Evolutionary conservation across 2,888 invertebrate genomes (phyloP), one percentile per base, ranked within the genome.

Genomic region (Lamellibrachia columna): DNA sequence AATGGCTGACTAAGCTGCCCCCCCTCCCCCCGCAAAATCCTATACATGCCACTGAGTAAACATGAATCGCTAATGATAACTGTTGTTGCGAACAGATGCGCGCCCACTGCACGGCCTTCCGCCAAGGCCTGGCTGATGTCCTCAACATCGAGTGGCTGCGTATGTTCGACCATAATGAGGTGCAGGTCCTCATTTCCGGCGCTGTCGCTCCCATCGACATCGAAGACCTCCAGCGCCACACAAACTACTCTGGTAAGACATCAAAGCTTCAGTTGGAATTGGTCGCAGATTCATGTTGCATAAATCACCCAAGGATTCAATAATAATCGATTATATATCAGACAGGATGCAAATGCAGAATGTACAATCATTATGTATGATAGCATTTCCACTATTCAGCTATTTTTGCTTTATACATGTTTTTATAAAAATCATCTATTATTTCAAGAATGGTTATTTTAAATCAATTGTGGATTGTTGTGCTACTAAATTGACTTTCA

Each of bases 111-210:
- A 97, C 97, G 92, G 98, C 98, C 53, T 99, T 99, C 96, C 98
- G 98, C 93, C 97, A 98, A 95, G 99, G 99, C 0, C 97, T 99
- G 93, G 98, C 98, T 92, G 98, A 98, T 94, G 98, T 99, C 1
- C 97, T 99, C 92, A 98, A 98, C 92, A 97, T 98, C 52, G 98
- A 98, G 94, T 99, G 99, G 99, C 97, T 99, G 94, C 98, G 98
- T 93, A 98, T 99, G 98, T 99, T 99, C 97, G 98, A 98, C 95
- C 97, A 98, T 95, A 98, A 98, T 94, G 99, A 99, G 97, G 97
- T 99, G 93, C 99, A 99, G 96, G 98, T 98, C 93, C 97, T 99
- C n/a, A 98, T 99, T 94, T 99, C 99, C 0, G 99, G 99, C 0
- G 98, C 99, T 0, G 98, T 98, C 95, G 98, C 98, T 94, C 98